Conservation (phyloP, 2,113 vertebrate species). For the Fregetta grallaria region DNA sequence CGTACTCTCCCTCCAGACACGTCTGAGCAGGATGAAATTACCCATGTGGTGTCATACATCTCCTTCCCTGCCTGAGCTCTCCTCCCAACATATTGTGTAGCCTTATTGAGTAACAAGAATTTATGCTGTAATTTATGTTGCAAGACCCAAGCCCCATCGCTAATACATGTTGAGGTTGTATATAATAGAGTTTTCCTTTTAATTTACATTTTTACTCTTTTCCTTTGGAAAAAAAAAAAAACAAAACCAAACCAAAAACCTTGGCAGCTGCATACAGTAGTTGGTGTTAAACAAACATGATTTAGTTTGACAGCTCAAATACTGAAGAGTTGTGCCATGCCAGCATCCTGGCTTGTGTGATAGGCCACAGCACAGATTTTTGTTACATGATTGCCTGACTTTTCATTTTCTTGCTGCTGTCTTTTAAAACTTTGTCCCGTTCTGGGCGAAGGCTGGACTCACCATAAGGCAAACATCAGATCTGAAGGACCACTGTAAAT, state of each 20-base stretch:
- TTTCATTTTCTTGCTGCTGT: neutral
- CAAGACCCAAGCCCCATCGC: neutral
- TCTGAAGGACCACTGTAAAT: neutral
- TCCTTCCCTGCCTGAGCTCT: neutral
- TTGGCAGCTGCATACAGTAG: neutral
- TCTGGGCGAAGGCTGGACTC: neutral
- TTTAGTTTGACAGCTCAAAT: neutral
- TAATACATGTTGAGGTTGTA: neutral
- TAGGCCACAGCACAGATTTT: neutral
- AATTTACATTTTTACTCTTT: neutral
- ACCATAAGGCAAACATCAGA: neutral
- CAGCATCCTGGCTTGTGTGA: neutral
- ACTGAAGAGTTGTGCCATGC: neutral
- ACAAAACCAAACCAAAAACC: neutral
- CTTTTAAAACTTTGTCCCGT: neutral
- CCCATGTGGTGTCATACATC: accelerated
- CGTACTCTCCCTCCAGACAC: neutral
- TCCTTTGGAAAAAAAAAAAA: neutral
- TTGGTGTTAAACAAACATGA: neutral
- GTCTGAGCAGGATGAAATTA: neutral
- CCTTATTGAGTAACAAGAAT: neutral
- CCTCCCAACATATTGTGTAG: neutral
- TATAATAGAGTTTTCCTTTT: neutral
- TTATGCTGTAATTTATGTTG: neutral
- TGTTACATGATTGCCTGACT: neutral